These are phyloP conservation scores for Chrysolina oricalcia DNA, from an alignment of 2,888 invertebrate species.

Conservation along the genomic window DNA sequence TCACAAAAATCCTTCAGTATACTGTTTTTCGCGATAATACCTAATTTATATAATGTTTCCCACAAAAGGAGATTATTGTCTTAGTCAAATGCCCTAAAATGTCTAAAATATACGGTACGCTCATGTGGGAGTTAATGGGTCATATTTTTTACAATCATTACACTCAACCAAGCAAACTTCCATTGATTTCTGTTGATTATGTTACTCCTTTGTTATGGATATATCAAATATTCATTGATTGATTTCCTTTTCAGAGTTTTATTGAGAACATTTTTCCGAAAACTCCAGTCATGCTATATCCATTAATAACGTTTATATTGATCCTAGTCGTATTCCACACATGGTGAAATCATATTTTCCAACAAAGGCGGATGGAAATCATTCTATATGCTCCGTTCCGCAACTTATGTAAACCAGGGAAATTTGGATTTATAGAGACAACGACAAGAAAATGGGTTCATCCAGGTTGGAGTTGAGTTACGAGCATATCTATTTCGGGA, in stretches of 20 bases:
- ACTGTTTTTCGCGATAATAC: no score
- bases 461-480: conserved; percentile 50
- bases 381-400: conserved; percentile 44
- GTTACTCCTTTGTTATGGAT: not conserved
- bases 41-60: no score
- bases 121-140: no score
- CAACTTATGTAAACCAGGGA: conserved; percentile 50
- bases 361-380: conserved; percentile 38
- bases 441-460: conserved; percentile 50
- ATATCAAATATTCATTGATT: not conserved
- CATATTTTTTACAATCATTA: no score
- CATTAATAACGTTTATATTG: conserved; percentile 40
- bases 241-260: not conserved
- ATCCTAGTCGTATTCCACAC: conserved; percentile 39
- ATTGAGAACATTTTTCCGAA: not conserved
- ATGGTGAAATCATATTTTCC: conserved; percentile 41
- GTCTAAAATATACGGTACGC: no score
- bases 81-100: no score
- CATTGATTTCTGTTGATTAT: no score
- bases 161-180: no score
- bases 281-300: conserved; percentile 26
- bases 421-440: conserved; percentile 51
- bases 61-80: no score
- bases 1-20: no score
- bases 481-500: conserved; percentile 38